Percentiles rank a stretch among this genome's conserved stretches.
These are phyloP conservation scores for Crambe crambe DNA, from an alignment of 37 sponge, comb jelly and placozoan genomes.

Conservation along the genomic window DNA sequence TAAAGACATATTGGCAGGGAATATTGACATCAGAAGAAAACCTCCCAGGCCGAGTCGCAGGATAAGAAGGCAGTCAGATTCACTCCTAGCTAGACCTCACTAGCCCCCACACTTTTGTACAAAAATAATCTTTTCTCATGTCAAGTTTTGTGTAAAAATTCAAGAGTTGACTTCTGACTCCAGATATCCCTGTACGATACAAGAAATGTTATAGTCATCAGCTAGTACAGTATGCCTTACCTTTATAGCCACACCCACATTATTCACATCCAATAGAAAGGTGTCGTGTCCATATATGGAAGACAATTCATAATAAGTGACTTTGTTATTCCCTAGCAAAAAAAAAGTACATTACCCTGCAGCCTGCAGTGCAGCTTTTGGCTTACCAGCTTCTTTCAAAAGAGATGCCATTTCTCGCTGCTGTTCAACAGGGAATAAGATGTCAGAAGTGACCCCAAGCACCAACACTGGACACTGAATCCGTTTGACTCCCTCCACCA, in stretches of 20 bases:
- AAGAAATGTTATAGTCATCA: too few relatives aligned
- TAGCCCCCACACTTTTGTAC: too few relatives aligned
- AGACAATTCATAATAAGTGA: slow-evolving; percentile 63
- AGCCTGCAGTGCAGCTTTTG: background rate
- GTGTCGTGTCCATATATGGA: slow-evolving; percentile 85
- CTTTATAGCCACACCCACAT: slow-evolving; percentile 83
- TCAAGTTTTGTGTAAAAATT: too few relatives aligned
- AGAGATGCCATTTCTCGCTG: slow-evolving; percentile 62
- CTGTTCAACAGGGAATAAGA: slow-evolving; percentile 74
- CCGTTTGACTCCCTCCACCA: slow-evolving; percentile 44
- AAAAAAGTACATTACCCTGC: background rate
- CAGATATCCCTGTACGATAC: too few relatives aligned
- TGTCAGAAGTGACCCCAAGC: slow-evolving; percentile 70
- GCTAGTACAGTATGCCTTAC: too few relatives aligned
- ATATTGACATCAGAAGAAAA: background rate
- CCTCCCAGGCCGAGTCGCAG: background rate
- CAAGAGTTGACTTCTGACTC: too few relatives aligned
- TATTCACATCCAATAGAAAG: slow-evolving; percentile 71
- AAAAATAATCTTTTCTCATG: too few relatives aligned
- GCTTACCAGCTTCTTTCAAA: slow-evolving; percentile 57
- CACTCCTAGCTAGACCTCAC: slow-evolving; percentile 46
- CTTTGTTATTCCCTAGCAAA: slow-evolving; percentile 51
- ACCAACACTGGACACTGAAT: slow-evolving; percentile 75
- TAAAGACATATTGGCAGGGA: slow-evolving; percentile 76
- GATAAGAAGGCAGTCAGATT: slow-evolving; percentile 47